Base-by-base conservation (phyloP, 2,797 vertebrate genomes). In the Lepus townsendii region DNA sequence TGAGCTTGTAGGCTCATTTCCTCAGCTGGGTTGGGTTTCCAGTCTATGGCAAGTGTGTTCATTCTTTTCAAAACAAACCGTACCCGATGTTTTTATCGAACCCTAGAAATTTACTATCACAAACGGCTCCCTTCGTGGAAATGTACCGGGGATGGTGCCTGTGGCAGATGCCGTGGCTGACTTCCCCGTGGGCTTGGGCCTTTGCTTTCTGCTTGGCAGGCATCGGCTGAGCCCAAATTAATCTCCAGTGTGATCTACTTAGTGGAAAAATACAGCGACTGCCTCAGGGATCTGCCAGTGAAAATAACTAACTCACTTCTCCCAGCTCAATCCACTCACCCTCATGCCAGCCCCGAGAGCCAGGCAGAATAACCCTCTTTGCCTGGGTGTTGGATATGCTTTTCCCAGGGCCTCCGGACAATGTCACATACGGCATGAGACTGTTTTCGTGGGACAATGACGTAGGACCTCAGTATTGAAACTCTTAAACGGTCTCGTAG, bases 251-350 rank as follows among this genome's bases (percentile, higher is more conserved):
- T 94, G 83, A 96, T 95, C 97, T 17, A 90, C 50, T 86, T 96
- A 98, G 96, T 98, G 98, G 98, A 98, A 98, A 98, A 98, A 97
- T 98, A 98, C 98, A 98, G 97, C 94, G 90, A 96, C 98, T 96
- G 96, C 95, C 91, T 79, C 50, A 93, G 91, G 24, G 0, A 77
- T 79, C 80, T 9, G 88, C 95, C 93, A 88, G 96, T 60, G 90
- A 95, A 90, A 97, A 98, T 80, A 91, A 66, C 82, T 92, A 83
- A 73, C 96, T 90, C 95, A 73, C 94, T 97, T 97, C 97, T 96
- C 54, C 42, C 54, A 57, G 17, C 54, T 57, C 19, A 57, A 57
- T 57, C 52, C 78, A 22, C 24, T 71, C 52, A n/a, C 54, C 95
- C 97, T 96, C 82, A 79, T 0, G 20, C 89, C 95, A 96, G 95